Evolutionary conservation across 2,888 invertebrate genomes (phyloP).

Genomic region (Megastigmus dorsalis): DNA sequence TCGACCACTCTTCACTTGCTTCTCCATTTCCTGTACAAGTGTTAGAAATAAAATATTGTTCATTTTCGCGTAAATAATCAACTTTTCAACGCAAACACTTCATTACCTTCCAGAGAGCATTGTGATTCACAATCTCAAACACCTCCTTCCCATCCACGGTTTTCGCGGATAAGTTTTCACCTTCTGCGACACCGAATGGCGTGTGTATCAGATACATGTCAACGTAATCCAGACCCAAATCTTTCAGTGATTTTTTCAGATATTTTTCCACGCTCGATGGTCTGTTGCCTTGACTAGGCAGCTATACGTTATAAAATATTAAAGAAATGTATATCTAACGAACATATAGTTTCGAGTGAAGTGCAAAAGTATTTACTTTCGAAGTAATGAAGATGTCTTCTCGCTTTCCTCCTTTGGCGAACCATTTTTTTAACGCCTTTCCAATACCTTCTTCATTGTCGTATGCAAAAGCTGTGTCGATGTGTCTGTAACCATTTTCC

Average conservation of each 20-base stretch:
- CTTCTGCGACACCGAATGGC: constrained; percentile 82
- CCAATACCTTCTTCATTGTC: constrained; percentile 86
- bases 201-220: constrained; percentile 88
- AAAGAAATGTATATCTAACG: too few relatives aligned
- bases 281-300: constrained; percentile 82
- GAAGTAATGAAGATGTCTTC: constrained; percentile 87
- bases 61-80: not conserved
- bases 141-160: constrained; percentile 78
- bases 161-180: constrained; percentile 76
- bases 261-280: constrained; percentile 81
- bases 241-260: constrained; percentile 79
- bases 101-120: constrained; percentile 83
- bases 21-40: constrained; percentile 81
- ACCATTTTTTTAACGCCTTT: constrained; percentile 80
- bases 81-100: not conserved
- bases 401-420: constrained; percentile 79
- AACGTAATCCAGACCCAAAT: constrained; percentile 81
- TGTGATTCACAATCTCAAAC: constrained; percentile 80
- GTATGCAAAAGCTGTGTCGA: constrained; percentile 87
- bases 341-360: too few relatives aligned
- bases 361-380: constrained; percentile 81
- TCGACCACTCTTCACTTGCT: constrained; percentile 80
- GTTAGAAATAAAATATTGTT: not conserved
- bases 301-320: too few relatives aligned
- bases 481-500: constrained; percentile 83